These are phyloP conservation scores for Odontamblyopus rebecca DNA, from an alignment of 2,797 vertebrate genomes.

Conservation along the genomic window DNA sequence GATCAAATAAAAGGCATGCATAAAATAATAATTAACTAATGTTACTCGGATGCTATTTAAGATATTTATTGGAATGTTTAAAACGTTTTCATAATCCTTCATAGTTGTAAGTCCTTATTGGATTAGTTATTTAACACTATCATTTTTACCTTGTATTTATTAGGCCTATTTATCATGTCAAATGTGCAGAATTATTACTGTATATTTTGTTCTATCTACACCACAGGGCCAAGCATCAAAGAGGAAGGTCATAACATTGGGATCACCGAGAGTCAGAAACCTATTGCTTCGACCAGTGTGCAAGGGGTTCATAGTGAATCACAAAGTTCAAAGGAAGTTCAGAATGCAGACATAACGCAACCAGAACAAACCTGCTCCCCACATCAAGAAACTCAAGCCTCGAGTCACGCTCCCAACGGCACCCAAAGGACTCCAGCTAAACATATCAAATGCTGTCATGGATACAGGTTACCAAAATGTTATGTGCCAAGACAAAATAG, in stretches of 20 bases:
- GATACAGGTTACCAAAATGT: constrained; percentile 2
- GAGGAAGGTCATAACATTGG: not conserved
- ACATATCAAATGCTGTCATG: constrained; percentile 6
- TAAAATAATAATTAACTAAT: too few relatives aligned
- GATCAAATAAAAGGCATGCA: too few relatives aligned
- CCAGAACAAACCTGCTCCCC: not conserved
- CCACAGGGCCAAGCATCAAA: constrained; percentile 1
- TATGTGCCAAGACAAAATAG: not conserved
- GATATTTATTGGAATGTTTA: too few relatives aligned
- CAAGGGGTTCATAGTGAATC: not conserved
- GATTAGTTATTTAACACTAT: too few relatives aligned
- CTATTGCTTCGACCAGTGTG: not conserved
- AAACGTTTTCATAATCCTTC: too few relatives aligned
- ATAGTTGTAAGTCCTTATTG: too few relatives aligned
- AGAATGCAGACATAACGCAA: not conserved
- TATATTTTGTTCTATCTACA: not conserved
- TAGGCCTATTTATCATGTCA: not conserved
- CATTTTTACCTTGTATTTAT: too few relatives aligned
- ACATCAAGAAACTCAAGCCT: not conserved
- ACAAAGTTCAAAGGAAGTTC: not conserved
- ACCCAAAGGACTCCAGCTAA: constrained; percentile 5
- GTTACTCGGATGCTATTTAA: too few relatives aligned
- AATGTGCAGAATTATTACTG: not conserved
- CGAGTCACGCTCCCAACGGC: not conserved
- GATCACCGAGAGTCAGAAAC: not conserved